A percentile compares a stretch with the other conserved stretches of the same genome.
These are phyloP conservation scores for Oxystoma pomonae DNA, from an alignment of 2,888 invertebrate species.

Conservation along the genomic window DNA sequence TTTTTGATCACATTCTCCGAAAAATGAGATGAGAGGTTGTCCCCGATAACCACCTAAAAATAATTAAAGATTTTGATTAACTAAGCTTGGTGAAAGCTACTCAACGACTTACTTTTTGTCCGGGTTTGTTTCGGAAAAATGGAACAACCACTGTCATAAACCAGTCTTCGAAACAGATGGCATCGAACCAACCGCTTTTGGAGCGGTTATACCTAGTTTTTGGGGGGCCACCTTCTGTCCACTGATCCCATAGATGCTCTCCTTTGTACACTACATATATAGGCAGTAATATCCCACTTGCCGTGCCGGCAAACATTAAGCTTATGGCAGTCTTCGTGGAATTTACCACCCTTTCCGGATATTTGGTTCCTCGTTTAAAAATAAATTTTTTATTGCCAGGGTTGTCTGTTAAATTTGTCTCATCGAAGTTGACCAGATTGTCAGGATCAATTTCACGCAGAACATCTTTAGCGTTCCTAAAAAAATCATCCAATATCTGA, in stretches of 20 bases:
- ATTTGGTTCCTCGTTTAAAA: slow-evolving; percentile 13
- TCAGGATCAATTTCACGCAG: slow-evolving; percentile 3
- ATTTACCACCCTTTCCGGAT: slow-evolving; percentile 15
- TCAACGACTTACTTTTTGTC: no score
- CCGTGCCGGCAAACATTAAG: slow-evolving; percentile 26
- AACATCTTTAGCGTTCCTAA: slow-evolving; percentile 2
- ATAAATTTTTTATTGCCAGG: slow-evolving; percentile 17
- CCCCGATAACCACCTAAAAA: slow-evolving; percentile 27
- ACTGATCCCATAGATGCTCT: slow-evolving; percentile 38
- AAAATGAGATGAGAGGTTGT: slow-evolving; percentile 41
- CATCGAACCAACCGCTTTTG: slow-evolving; percentile 42
- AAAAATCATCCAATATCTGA: slow-evolving; percentile 3
- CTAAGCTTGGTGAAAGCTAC: background rate
- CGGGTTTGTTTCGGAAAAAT: no score
- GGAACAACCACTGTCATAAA: slow-evolving; percentile 23
- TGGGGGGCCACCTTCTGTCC: slow-evolving; percentile 42
- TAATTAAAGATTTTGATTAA: background rate
- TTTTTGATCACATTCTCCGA: slow-evolving; percentile 30
- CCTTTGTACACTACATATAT: slow-evolving; percentile 45
- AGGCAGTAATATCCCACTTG: slow-evolving; percentile 38
- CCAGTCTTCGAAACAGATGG: slow-evolving; percentile 37
- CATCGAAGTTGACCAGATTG: slow-evolving; percentile 20
- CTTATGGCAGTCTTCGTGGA: slow-evolving; percentile 18
- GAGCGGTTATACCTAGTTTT: slow-evolving; percentile 40
- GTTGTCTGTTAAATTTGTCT: slow-evolving; percentile 22